phyloP scores from a whole-genome alignment of 2,113 vertebrate genomes.

The Gopherus flavomarginatus region DNA sequence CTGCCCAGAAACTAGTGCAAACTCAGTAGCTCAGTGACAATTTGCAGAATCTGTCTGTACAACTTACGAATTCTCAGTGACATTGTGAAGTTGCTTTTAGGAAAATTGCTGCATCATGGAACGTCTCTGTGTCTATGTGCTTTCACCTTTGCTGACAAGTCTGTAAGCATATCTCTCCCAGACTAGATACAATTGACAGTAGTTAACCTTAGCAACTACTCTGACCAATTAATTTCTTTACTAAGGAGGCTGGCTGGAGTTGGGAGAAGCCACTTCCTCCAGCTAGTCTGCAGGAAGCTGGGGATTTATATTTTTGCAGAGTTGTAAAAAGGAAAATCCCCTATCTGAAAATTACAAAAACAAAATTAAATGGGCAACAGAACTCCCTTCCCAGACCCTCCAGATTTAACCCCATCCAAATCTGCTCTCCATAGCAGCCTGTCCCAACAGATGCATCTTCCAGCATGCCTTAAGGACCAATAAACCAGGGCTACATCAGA shows the following conservation, averaged over 20 bases:
- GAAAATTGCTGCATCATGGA: neutral
- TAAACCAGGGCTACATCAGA: no score
- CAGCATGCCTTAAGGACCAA: no score
- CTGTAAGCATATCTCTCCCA: neutral
- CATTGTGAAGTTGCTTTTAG: neutral
- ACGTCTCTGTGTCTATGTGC: neutral
- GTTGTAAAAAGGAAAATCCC: no score
- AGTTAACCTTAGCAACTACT: neutral
- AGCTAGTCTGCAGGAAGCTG: neutral
- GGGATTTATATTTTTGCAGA: no score
- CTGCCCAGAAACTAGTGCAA: neutral
- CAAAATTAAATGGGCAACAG: no score
- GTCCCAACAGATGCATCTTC: no score
- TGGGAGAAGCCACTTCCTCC: neutral
- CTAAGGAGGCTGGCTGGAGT: neutral
- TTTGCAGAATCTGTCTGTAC: neutral
- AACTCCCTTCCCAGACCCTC: no score
- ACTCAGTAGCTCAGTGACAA: neutral
- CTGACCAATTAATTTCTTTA: neutral
- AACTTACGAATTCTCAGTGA: neutral
- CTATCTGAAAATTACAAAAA: no score
- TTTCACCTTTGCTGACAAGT: neutral
- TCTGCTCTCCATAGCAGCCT: no score
- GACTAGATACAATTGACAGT: neutral
- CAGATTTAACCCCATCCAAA: no score